Base-by-base conservation (phyloP, 2,797 vertebrate species). In the Gallirallus australis region DNA sequence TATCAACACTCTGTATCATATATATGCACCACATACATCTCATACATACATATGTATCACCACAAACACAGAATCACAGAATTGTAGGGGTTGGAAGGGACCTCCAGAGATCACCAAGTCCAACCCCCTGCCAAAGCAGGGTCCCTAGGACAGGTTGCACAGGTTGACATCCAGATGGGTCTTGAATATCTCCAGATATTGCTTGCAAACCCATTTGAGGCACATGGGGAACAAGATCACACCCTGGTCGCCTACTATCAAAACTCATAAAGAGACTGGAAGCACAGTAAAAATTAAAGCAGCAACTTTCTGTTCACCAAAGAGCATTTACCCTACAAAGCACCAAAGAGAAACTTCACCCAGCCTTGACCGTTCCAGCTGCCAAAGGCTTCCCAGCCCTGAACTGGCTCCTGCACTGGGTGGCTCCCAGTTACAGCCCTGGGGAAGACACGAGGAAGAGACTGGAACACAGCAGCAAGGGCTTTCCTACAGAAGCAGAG, bases 161-260 rank as follows among this genome's bases (percentile, higher is more conserved):
- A 42, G 42, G 42, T 3, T 4, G 42, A 4, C 17, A 8, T 42
- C 17, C 42, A 42, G 42, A 18, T 8, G 42, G 42, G 42, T 18
- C 42, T 42, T 18, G 42, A 42, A 42, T 42, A 42, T 42, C 17
- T 42, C 42, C 17, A 35, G 33, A 35, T 35, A 37, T 37, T 37
- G 35, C 35, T 25, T 12, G 27, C 42, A 37, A 93, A 76, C 37
- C 33, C 42, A 28, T 12, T 3, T 15, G 35, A 83, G 48, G 35
- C 1, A 1, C 1, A 2, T 12, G 33, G 56, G 35, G 54, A 57
- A 63, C 8, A 2, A 57, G 6, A 42, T 12, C 1, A 0, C 7
- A 24, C 21, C 15, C 10, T 3, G 0, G 28, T 20, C 23, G 23
- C 23, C 47, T 45, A 64, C 60, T 37, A 60, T 6, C 0, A 2